A percentile compares a stretch with the other conserved stretches of the same genome.
phyloP scores from a whole-genome alignment of 2,113 vertebrate genomes.

The Damaliscus lunatus region DNA sequence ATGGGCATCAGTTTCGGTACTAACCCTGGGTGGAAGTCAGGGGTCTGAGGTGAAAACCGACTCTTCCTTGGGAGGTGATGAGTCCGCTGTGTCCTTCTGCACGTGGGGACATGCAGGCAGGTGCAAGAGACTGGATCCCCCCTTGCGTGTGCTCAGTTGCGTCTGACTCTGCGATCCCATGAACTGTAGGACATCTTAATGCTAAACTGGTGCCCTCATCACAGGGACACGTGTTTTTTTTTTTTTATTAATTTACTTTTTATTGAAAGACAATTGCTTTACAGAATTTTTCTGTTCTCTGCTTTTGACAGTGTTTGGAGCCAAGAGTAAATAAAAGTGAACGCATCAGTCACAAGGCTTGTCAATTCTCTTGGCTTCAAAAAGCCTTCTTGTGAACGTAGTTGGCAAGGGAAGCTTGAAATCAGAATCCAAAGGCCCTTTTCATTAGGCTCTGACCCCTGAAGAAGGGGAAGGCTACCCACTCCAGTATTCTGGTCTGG shows the following conservation, averaged over 20 bases:
- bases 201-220: neutral
- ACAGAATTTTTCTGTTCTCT: neutral
- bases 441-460: neutral
- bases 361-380: neutral
- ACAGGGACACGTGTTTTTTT: neutral
- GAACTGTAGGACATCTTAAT: neutral
- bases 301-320: accelerated
- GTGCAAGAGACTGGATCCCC: neutral
- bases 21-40: accelerated
- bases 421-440: neutral
- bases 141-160: neutral
- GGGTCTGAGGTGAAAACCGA: neutral
- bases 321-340: neutral
- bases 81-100: too few relatives aligned
- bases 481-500: neutral
- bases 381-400: neutral
- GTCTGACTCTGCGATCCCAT: neutral
- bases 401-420: neutral
- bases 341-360: neutral
- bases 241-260: neutral
- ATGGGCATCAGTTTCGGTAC: accelerated
- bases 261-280: neutral
- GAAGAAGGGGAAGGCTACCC: neutral
- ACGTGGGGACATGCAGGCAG: neutral
- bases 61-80: neutral